Evolutionary conservation across 1,140 invertebrate species (phyloP).

Genomic region (Batillaria attramentaria): DNA sequence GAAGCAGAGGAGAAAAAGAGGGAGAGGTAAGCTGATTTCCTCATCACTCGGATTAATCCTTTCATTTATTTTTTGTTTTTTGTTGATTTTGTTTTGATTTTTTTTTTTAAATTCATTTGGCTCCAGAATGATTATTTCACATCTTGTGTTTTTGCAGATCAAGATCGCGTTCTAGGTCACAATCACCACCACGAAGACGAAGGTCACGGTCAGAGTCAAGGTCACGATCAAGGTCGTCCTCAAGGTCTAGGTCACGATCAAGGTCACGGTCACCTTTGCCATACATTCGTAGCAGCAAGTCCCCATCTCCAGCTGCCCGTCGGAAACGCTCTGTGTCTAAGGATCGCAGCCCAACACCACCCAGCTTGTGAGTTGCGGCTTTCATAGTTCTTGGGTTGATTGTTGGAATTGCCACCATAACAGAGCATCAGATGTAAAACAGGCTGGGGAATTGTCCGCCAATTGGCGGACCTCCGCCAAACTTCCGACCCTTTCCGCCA

Average conservation of each 20-base stretch:
- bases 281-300: slow-evolving; percentile 66
- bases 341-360: slow-evolving; percentile 82
- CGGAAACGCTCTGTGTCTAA: slow-evolving; percentile 44
- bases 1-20: slow-evolving; percentile 20
- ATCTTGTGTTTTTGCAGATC: background rate
- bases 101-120: background rate
- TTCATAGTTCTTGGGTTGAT: too few relatives aligned
- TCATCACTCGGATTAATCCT: slow-evolving; percentile 28
- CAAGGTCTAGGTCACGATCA: slow-evolving; percentile 63
- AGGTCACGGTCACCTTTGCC: slow-evolving; percentile 65
- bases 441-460: background rate
- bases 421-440: background rate
- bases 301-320: slow-evolving; percentile 48
- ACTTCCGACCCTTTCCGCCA: too few relatives aligned
- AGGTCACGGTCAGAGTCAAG: slow-evolving; percentile 63
- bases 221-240: slow-evolving; percentile 46
- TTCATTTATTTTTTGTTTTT: background rate
- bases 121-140: background rate
- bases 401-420: too few relatives aligned
- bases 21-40: slow-evolving; percentile 32
- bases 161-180: slow-evolving; percentile 41
- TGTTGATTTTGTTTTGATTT: background rate
- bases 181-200: slow-evolving; percentile 42
- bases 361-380: slow-evolving; percentile 60
- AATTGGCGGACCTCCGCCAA: too few relatives aligned